These are phyloP conservation scores for Megastigmus dorsalis DNA, from an alignment of 2,888 invertebrate genomes.

Conservation along the genomic window DNA sequence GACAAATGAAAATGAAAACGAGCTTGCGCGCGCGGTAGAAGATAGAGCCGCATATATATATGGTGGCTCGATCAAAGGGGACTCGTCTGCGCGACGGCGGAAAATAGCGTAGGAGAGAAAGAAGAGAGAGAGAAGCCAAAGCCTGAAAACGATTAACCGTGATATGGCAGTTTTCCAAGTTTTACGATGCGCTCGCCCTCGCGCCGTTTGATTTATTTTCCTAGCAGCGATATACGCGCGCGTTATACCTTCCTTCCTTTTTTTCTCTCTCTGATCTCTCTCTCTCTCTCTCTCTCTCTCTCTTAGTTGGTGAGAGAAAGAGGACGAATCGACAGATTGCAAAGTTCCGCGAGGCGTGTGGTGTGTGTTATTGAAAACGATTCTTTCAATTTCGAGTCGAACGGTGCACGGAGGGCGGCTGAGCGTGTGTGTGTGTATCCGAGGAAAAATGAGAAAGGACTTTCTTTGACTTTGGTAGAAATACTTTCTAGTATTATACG, in stretches of 20 bases:
- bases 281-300: background rate
- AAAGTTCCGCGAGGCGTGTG: background rate
- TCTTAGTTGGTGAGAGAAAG: background rate
- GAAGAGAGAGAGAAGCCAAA: background rate
- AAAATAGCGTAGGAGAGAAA: constrained; percentile 22
- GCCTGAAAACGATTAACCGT: constrained; percentile 53
- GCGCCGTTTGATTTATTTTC: constrained; percentile 47
- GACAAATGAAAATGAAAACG: constrained; percentile 39
- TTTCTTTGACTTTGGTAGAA: constrained; percentile 3
- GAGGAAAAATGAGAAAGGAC: background rate
- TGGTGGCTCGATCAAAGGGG: constrained; percentile 50
- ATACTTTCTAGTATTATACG: no score
- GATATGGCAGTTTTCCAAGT: constrained; percentile 55
- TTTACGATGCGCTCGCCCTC: constrained; percentile 37
- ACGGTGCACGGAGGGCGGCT: background rate
- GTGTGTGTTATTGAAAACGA: constrained; percentile 40
- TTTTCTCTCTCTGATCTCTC: background rate
- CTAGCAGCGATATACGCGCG: no score
- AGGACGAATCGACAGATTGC: constrained; percentile 32
- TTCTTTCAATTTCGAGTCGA: constrained; percentile 12
- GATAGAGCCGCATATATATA: no score
- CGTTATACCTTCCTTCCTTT: no score
- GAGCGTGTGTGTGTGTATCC: no score
- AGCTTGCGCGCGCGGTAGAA: background rate
- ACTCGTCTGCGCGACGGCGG: background rate